phyloP scores from a whole-genome alignment of 2,797 vertebrate species.

The Protosalanx chinensis region DNA sequence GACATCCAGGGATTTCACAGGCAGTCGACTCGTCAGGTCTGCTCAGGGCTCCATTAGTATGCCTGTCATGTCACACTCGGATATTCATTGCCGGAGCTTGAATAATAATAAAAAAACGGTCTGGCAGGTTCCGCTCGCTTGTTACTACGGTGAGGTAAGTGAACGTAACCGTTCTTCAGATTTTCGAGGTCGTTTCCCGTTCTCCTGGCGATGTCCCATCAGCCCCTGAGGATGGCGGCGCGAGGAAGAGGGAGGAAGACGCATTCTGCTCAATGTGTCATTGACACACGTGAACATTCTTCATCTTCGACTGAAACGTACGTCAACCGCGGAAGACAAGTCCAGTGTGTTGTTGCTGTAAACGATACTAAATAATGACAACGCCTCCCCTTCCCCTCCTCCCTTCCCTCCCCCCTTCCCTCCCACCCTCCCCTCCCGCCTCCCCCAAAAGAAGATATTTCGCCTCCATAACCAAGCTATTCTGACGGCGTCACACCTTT shows the following conservation, averaged over 20 bases:
- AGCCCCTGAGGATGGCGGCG: too few relatives aligned
- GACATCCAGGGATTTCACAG: conserved; percentile 64
- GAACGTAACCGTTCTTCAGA: conserved; percentile 25
- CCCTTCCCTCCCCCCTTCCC: too few relatives aligned
- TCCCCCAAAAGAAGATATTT: not conserved
- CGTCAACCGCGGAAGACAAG: conserved; percentile 10
- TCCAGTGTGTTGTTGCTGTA: not conserved
- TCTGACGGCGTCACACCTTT: conserved; percentile 11
- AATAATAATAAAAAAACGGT: conserved; percentile 30
- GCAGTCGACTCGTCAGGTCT: conserved; percentile 42
- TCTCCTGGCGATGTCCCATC: too few relatives aligned
- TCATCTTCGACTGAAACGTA: conserved; percentile 9
- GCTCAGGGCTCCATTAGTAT: conserved; percentile 66
- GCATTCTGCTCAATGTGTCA: not conserved
- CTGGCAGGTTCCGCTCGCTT: conserved; percentile 33
- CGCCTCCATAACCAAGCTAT: conserved; percentile 12
- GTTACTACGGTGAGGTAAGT: conserved; percentile 23
- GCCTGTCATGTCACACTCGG: conserved; percentile 66
- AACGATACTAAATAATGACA: conserved; percentile 16
- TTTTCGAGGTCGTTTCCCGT: conserved; percentile 25
- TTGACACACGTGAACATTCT: not conserved
- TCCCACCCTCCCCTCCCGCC: too few relatives aligned
- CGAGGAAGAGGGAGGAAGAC: not conserved
- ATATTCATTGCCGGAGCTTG: conserved; percentile 45
- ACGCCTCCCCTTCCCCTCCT: not conserved